Evolutionary conservation across 1,140 invertebrate genomes (phyloP).

Genomic region (Lasioglossum baleicum): DNA sequence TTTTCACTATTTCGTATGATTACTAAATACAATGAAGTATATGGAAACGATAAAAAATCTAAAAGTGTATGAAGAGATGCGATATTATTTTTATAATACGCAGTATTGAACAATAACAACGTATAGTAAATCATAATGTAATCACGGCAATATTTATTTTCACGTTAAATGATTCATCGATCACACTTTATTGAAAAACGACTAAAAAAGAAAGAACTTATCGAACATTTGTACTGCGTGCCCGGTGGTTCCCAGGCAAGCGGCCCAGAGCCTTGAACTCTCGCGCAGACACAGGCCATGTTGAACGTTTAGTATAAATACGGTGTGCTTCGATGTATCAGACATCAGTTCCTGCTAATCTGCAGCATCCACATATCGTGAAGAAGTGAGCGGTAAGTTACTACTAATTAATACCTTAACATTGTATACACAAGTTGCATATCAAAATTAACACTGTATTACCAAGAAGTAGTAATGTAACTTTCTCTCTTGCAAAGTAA

Average conservation of each 20-base stretch:
- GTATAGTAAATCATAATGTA: not conserved
- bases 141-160: not conserved
- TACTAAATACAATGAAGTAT: not conserved
- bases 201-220: not conserved
- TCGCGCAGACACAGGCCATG: not conserved
- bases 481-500: not conserved
- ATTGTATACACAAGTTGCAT: not conserved
- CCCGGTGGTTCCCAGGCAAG: slow-evolving; percentile 4
- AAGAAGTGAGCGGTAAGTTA: slow-evolving; percentile 7
- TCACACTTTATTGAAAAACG: no score
- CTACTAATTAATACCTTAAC: no score
- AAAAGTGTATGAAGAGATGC: no score
- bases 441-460: not conserved
- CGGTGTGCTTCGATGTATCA: not conserved
- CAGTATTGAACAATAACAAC: not conserved
- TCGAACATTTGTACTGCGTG: not conserved
- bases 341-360: not conserved
- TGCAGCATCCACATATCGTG: not conserved
- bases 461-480: not conserved
- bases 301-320: slow-evolving; percentile 25
- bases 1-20: no score
- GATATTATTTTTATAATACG: not conserved
- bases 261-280: slow-evolving; percentile 9
- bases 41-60: not conserved
- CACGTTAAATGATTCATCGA: not conserved